Percentiles rank a stretch among this genome's conserved stretches.
These are phyloP conservation scores for Cyphomyrus plagiostoma DNA, from an alignment of 2,113 vertebrate genomes.

Conservation along the genomic window DNA sequence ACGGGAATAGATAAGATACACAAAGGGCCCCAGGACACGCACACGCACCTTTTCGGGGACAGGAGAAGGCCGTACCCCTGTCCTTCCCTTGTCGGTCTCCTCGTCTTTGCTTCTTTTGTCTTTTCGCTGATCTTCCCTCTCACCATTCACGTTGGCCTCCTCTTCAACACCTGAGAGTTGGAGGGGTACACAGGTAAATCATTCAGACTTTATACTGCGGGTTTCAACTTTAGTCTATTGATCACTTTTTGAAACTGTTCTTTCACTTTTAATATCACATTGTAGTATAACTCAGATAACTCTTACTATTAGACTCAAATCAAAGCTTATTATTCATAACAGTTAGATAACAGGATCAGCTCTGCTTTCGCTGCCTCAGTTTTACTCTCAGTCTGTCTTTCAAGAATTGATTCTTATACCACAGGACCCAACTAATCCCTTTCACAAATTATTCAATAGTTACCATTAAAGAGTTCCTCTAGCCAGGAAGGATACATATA, in stretches of 20 bases:
- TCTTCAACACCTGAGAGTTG: constrained; percentile 41
- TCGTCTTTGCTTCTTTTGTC: constrained; percentile 26
- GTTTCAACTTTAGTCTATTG: neutral
- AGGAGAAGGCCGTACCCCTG: constrained; percentile 47
- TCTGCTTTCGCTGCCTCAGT: neutral
- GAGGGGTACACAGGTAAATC: neutral
- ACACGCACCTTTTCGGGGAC: constrained; percentile 47
- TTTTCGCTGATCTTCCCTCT: constrained; percentile 38
- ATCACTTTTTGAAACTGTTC: neutral
- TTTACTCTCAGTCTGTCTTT: neutral
- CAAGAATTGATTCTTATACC: neutral
- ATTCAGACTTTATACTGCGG: neutral
- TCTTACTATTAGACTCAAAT: neutral
- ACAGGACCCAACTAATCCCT: neutral
- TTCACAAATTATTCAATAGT: neutral
- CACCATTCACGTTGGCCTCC: constrained; percentile 38
- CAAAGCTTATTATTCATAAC: neutral
- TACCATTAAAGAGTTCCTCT: neutral
- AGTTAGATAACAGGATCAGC: neutral
- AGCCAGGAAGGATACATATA: neutral
- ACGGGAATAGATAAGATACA: neutral
- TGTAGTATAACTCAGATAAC: neutral
- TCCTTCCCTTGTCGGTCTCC: constrained; percentile 38
- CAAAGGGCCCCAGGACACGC: neutral
- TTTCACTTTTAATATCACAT: neutral